phyloP scores from a whole-genome alignment of 1,140 invertebrate genomes.

The Aphaenogaster floridana region DNA sequence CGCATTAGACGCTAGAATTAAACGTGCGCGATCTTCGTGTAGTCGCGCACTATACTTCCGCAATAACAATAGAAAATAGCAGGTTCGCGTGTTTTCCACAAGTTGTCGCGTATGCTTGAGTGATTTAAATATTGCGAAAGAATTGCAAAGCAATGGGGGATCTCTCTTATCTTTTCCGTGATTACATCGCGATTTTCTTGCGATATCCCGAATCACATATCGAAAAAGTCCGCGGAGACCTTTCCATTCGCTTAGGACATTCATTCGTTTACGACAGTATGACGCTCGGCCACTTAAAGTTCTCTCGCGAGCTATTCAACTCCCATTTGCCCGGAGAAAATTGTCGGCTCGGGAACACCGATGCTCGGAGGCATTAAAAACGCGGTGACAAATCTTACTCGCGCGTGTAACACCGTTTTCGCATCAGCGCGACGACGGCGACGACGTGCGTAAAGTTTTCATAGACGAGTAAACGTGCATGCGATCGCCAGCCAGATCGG shows the following conservation, averaged over 20 bases:
- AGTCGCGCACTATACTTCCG: background rate
- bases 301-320: slow-evolving; percentile 28
- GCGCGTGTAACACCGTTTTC: slow-evolving; percentile 5
- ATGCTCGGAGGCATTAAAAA: slow-evolving; percentile 21
- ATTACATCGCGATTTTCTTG: background rate
- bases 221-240: background rate
- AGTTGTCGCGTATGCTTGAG: background rate
- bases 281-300: background rate
- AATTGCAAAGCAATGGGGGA: background rate
- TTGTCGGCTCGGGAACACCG: background rate
- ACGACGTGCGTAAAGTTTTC: slow-evolving; percentile 41
- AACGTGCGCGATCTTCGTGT: background rate
- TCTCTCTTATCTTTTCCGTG: background rate
- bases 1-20: background rate
- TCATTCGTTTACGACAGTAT: background rate
- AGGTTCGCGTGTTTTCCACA: background rate
- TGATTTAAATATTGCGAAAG: background rate
- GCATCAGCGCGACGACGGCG: slow-evolving; percentile 1
- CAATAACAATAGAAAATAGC: background rate
- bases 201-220: background rate
- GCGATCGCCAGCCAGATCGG: background rate
- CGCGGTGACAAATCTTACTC: slow-evolving; percentile 25
- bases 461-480: slow-evolving; percentile 8
- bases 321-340: slow-evolving; percentile 27
- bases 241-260: background rate